Evolutionary conservation across 35 echinoderm and acorn worm species (phyloP).

Genomic region (Holothuria glaberrima): DNA sequence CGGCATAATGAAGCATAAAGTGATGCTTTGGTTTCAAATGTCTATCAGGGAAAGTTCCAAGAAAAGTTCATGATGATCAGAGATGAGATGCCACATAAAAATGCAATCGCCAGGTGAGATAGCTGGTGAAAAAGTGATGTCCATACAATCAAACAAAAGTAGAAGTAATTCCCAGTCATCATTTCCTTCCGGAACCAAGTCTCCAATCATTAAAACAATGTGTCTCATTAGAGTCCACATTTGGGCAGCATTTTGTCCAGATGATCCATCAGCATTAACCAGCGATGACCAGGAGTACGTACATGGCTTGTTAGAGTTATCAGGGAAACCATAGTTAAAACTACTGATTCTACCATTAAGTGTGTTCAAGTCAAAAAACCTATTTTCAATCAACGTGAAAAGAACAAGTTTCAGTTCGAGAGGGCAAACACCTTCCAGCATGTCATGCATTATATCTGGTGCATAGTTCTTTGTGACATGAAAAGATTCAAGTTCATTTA

Average conservation of each 20-base stretch:
- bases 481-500: slow-evolving; percentile 62
- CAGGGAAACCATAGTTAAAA: slow-evolving; percentile 4
- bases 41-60: slow-evolving; percentile 44
- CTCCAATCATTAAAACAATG: slow-evolving; percentile 55
- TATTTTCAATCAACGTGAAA: background rate
- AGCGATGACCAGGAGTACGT: background rate
- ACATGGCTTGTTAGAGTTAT: slow-evolving; percentile 52
- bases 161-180: slow-evolving; percentile 56
- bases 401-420: slow-evolving; percentile 41
- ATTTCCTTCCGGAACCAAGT: slow-evolving; percentile 54
- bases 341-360: slow-evolving; percentile 35
- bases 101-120: slow-evolving; percentile 23
- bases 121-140: slow-evolving; percentile 46
- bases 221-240: slow-evolving; percentile 58
- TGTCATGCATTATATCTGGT: slow-evolving; percentile 71
- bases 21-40: slow-evolving; percentile 73
- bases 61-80: slow-evolving; percentile 47
- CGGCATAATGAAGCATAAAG: slow-evolving; percentile 69
- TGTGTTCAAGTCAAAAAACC: background rate
- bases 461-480: slow-evolving; percentile 45
- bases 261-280: slow-evolving; percentile 36
- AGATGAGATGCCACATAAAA: slow-evolving; percentile 34
- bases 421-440: slow-evolving; percentile 39
- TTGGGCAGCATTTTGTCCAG: slow-evolving; percentile 68
- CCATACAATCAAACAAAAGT: slow-evolving; percentile 58